Conservation (phyloP, 2,797 vertebrate species). For the Rhinoraja longicauda region DNA sequence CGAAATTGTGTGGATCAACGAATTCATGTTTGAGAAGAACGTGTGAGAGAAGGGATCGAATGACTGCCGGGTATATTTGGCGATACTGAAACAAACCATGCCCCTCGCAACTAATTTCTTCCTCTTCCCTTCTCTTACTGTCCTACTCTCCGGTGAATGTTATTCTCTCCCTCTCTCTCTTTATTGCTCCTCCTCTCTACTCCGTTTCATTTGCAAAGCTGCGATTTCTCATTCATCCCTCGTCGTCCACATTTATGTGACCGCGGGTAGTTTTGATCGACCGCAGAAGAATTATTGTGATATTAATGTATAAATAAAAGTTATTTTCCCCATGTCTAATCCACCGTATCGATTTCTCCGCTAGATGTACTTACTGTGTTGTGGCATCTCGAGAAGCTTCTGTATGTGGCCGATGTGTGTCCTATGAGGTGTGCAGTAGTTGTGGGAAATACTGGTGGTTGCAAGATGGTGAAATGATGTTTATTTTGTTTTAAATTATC, state of each 20-base stretch:
- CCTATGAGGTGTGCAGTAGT: neutral
- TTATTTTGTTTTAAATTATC: neutral
- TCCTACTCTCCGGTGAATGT: neutral
- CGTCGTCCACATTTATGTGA: neutral
- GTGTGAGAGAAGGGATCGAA: neutral
- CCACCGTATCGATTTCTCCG: neutral
- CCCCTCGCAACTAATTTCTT: neutral
- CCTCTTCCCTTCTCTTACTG: neutral
- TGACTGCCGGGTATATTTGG: neutral
- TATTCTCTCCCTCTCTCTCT: neutral
- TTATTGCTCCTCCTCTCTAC: neutral
- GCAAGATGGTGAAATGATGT: neutral
- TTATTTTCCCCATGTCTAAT: neutral
- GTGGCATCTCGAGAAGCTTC: neutral
- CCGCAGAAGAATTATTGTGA: neutral
- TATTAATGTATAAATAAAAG: neutral
- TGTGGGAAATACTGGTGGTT: neutral
- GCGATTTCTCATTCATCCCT: neutral
- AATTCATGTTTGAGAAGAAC: neutral
- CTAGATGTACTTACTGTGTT: neutral
- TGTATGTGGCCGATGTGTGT: neutral
- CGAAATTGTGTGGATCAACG: neutral
- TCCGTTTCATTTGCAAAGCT: neutral
- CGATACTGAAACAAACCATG: neutral
- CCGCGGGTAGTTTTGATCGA: neutral